Base-by-base conservation (phyloP, 2,888 invertebrate species). In the Drosophila nr. fundita region DNA sequence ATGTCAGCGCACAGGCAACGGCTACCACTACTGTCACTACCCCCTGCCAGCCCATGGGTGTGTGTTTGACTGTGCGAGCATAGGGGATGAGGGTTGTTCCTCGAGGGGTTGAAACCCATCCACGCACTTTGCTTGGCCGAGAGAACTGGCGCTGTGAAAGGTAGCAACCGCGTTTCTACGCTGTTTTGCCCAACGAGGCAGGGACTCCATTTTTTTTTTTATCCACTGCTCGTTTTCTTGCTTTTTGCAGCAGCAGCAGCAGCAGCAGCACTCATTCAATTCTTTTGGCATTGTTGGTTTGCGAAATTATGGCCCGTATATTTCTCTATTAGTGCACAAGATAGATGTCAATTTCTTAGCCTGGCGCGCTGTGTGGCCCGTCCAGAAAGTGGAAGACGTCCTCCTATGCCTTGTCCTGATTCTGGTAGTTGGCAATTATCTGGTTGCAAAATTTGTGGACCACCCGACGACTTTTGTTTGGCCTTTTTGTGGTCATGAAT, bases 111-210 rank as follows among this genome's bases (percentile, higher is more conserved):
- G 89, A 85, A 81, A 66, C 67, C 69, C 73, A 58, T 77, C 83
- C 54, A 63, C 67, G 80, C 88, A 83, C 82, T 83, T 84, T 76
- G 69, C 80, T 84, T 66, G 78, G 57, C 68, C 74, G 60, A 71
- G 78, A 71, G 84, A 78, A 86, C 90, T 90, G 90, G 89, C 87
- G 87, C 87, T 87, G 87, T 74, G 90, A 87, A 90, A 87, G 89
- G 87, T 90, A 87, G 87, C 88, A 59, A 66, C 38, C 64, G 55
- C 42, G 48, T 52, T 32, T 52, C 29, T 69, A 52, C 54, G 30
- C 45, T 45, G 42, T 36, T 52, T 15, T 68, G 59, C 52, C 66
- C 82, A 66, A 49, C 67, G 24, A 29, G 10, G 21, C 64, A 13
- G 30, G 11, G 61, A 87, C 90, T 83, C 90, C 88, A 87, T 90